Base-by-base conservation (phyloP, 2,113 vertebrate species). In the Brachirus orientalis region DNA sequence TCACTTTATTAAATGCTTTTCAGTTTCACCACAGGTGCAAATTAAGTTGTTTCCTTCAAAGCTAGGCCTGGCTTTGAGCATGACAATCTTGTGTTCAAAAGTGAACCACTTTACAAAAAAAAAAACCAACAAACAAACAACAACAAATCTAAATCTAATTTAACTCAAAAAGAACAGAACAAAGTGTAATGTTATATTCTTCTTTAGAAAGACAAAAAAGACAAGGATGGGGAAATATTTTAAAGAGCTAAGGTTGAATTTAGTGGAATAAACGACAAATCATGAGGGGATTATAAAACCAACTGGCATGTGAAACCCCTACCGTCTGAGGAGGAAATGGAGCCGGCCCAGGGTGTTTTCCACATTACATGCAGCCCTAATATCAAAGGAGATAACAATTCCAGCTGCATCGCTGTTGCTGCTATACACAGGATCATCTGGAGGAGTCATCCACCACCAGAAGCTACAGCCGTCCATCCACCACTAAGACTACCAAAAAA, bases 311-410 rank as follows among this genome's bases (percentile, higher is more conserved):
- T 83, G 68, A 83, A 92, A 72, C 56, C 82, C 85, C 71, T 60
- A 66, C 85, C 63, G 60, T 88, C 89, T 80, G 76, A 91, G 79
- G 79, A 90, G 85, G 86, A 94, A 93, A 87, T 77, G 67, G 75
- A 86, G 83, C 80, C 38, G 67, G 70, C 75, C 41, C 75, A 61
- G 91, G 89, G 85, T 92, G 90, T 85, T 93, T 92, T 93, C 88
- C 91, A 91, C 92, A 93, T 92, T 86, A 88, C 83, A 88, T 77
- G 83, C 80, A 63, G 67, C 72, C 84, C 81, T 77, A 78, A 89
- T 92, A 93, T 92, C 87, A 92, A 92, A 92, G 86, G 75, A 91
- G 88, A 93, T 92, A 88, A 84, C 84, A 90, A 91, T 92, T 89
- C 89, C 93, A 93, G 92, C 91, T 93, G 93, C 51, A 63, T 72